Conservation (phyloP, 2,113 vertebrate species). For the Saimiri boliviensis region DNA sequence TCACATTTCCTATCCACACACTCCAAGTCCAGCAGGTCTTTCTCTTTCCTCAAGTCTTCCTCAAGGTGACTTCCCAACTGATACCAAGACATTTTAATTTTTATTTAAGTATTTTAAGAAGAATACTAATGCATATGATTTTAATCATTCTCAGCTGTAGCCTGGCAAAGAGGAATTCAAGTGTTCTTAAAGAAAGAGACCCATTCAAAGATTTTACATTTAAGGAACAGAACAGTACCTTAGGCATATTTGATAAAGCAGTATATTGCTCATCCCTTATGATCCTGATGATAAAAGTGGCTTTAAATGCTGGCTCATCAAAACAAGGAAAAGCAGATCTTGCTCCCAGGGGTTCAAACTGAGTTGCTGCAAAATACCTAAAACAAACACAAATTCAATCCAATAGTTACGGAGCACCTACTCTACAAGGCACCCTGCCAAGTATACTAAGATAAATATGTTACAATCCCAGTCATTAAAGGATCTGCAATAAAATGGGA, state of each 20-base stretch:
- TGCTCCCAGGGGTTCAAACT: slow-evolving; percentile 95
- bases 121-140: neutral
- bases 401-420: slow-evolving; percentile 41
- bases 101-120: slow-evolving; percentile 33
- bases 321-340: slow-evolving; percentile 98
- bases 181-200: slow-evolving; percentile 42
- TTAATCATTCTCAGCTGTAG: slow-evolving; percentile 18
- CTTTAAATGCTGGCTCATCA: slow-evolving; percentile 97
- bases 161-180: neutral
- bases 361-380: slow-evolving; percentile 95
- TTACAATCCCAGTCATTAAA: neutral
- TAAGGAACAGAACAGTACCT: slow-evolving; percentile 85
- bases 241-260: slow-evolving; percentile 96
- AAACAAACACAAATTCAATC: slow-evolving; percentile 58
- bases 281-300: slow-evolving; percentile 93
- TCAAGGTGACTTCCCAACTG: neutral
- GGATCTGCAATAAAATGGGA: neutral
- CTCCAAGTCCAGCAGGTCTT: neutral
- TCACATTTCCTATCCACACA: neutral
- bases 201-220: slow-evolving; percentile 9
- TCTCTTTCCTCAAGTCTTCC: neutral
- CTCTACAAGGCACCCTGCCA: neutral
- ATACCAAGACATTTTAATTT: neutral
- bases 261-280: slow-evolving; percentile 87
- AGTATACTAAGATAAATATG: slow-evolving; percentile 10